Conservation (phyloP, 2,797 vertebrate species). For the Sylvia borin region DNA sequence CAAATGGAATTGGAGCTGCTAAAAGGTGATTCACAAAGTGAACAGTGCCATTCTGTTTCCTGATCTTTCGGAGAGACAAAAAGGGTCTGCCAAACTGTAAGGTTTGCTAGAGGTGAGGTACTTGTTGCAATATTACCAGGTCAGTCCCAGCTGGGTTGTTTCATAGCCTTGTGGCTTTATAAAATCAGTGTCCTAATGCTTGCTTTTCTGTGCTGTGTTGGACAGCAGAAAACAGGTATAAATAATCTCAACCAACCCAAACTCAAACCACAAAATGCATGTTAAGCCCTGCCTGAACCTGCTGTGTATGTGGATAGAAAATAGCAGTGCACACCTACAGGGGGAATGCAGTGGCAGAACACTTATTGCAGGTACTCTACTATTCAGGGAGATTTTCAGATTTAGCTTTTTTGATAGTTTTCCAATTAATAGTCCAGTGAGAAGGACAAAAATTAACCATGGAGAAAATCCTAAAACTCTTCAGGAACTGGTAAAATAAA, state of each 20-base stretch:
- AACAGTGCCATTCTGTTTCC: not conserved
- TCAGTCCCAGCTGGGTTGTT: not conserved
- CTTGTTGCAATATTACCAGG: not conserved
- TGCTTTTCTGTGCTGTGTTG: not conserved
- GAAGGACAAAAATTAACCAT: not conserved
- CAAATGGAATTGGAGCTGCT: not conserved
- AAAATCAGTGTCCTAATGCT: not conserved
- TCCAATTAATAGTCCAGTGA: not conserved
- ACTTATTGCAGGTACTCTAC: not conserved
- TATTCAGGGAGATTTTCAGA: not conserved
- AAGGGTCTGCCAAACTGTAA: not conserved
- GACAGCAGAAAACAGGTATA: not conserved
- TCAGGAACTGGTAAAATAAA: not conserved
- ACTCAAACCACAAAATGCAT: not conserved
- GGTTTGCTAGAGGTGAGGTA: not conserved
- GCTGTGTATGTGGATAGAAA: not conserved
- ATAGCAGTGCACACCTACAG: not conserved
- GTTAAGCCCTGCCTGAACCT: not conserved
- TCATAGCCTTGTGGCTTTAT: not conserved
- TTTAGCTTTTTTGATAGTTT: not conserved
- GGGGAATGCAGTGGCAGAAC: not conserved
- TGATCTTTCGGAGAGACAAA: not conserved
- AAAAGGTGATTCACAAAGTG: not conserved
- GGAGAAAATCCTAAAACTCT: not conserved
- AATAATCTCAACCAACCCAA: not conserved